These are phyloP conservation scores for Paelopatides confundens DNA, from an alignment of 53 echinoderm and acorn worm species.

Conservation along the genomic window DNA sequence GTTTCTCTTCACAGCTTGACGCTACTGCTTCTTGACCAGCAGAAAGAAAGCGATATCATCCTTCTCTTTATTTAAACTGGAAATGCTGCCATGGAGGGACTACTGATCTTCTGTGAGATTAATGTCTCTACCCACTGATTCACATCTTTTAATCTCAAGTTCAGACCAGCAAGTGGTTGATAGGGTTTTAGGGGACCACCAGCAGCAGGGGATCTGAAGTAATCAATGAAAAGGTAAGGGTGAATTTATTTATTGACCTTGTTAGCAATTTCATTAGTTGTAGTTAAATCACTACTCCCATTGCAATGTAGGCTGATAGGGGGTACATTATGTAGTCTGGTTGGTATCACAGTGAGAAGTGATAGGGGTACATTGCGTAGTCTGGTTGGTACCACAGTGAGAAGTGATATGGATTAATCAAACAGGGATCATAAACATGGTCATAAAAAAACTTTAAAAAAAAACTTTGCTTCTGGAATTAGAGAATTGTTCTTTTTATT, in stretches of 20 bases:
- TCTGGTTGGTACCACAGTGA: not conserved
- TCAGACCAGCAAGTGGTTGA: not conserved
- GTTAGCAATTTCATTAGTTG: not conserved
- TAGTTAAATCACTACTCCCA: not conserved
- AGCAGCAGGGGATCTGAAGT: not conserved
- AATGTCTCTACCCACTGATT: not conserved
- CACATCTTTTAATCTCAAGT: slow-evolving; percentile 20
- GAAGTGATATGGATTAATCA: not conserved
- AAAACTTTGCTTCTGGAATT: too few species aligned
- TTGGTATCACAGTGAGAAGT: not conserved
- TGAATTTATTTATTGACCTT: not conserved
- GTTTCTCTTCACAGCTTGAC: not conserved
- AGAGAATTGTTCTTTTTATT: too few species aligned
- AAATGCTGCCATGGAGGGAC: not conserved
- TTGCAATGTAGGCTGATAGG: slow-evolving; percentile 9
- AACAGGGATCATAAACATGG: too few species aligned
- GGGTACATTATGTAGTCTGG: not conserved
- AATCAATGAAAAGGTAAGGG: slow-evolving; percentile 12
- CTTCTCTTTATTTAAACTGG: not conserved
- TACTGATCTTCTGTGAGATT: not conserved
- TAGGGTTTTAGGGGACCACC: not conserved
- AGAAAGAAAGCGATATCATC: not conserved
- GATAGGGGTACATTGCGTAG: not conserved
- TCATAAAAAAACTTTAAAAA: too few species aligned
- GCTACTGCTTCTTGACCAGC: not conserved